Conservation (phyloP, 2,888 invertebrate genomes). For the Charanyca ferruginea region DNA sequence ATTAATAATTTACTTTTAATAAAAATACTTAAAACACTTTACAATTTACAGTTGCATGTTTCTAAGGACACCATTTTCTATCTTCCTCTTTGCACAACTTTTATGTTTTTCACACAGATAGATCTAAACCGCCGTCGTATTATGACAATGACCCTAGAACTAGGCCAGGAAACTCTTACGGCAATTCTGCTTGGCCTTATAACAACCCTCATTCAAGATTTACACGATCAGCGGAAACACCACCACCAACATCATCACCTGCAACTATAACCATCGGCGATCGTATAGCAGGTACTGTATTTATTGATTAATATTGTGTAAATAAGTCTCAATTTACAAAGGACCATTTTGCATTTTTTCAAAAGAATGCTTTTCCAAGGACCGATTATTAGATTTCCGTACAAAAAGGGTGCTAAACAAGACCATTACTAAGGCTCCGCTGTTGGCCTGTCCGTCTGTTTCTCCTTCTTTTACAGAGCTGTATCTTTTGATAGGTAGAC, state of each 20-base stretch:
- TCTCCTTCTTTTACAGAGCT: no score
- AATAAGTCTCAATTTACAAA: no score
- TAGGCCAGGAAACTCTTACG: constrained; percentile 18
- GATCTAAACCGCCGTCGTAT: constrained; percentile 42
- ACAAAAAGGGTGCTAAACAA: no score
- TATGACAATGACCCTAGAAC: constrained; percentile 32
- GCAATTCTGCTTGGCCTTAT: constrained; percentile 40
- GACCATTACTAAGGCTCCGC: no score
- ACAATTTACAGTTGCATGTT: background rate
- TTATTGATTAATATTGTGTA: background rate
- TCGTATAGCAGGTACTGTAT: constrained; percentile 58
- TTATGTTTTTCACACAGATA: constrained; percentile 46
- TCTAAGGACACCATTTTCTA: background rate
- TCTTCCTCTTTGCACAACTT: constrained; percentile 23
- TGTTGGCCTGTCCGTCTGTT: no score
- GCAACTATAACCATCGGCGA: constrained; percentile 39
- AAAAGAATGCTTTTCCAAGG: no score
- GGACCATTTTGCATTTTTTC: no score
- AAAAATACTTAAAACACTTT: background rate
- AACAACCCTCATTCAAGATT: constrained; percentile 33
- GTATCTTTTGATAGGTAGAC: no score
- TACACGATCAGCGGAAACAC: constrained; percentile 22
- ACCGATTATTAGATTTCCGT: no score
- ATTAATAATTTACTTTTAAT: background rate
- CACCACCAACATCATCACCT: constrained; percentile 14